Evolutionary conservation across 30 jellyfish, hydroid and myxozoan species (phyloP).

Genomic region (Aurelia aurita): DNA sequence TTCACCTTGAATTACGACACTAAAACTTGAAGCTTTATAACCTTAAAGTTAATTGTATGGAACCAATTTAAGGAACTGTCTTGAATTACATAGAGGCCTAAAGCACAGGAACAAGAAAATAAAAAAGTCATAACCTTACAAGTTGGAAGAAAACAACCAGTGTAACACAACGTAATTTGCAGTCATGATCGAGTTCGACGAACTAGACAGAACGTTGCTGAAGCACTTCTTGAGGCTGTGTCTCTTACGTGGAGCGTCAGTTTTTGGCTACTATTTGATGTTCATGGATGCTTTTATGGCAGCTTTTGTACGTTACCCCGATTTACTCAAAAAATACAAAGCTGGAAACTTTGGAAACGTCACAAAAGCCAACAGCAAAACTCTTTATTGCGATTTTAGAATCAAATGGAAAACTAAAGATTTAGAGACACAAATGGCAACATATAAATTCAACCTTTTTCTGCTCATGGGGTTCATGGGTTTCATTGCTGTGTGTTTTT

Average conservation of each 20-base stretch:
- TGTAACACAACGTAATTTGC: no score
- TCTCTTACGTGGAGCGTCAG: slow-evolving; percentile 57
- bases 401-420: slow-evolving; percentile 53
- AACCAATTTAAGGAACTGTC: no score
- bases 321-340: slow-evolving; percentile 32
- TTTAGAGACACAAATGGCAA: slow-evolving; percentile 30
- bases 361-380: slow-evolving; percentile 64
- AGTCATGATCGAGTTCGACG: background rate
- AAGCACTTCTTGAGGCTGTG: slow-evolving; percentile 58
- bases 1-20: no score
- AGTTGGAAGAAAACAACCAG: no score
- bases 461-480: slow-evolving; percentile 78
- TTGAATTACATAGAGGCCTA: no score
- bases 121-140: no score
- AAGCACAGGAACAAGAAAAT: no score
- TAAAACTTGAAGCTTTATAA: no score
- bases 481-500: slow-evolving; percentile 37
- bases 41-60: no score
- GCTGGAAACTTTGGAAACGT: slow-evolving; percentile 51
- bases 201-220: slow-evolving; percentile 21
- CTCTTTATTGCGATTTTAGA: slow-evolving; percentile 56
- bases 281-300: slow-evolving; percentile 74
- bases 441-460: slow-evolving; percentile 32
- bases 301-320: slow-evolving; percentile 47
- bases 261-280: slow-evolving; percentile 66